phyloP scores from a whole-genome alignment of 2,797 vertebrate genomes.

The Megalops cyprinoides region DNA sequence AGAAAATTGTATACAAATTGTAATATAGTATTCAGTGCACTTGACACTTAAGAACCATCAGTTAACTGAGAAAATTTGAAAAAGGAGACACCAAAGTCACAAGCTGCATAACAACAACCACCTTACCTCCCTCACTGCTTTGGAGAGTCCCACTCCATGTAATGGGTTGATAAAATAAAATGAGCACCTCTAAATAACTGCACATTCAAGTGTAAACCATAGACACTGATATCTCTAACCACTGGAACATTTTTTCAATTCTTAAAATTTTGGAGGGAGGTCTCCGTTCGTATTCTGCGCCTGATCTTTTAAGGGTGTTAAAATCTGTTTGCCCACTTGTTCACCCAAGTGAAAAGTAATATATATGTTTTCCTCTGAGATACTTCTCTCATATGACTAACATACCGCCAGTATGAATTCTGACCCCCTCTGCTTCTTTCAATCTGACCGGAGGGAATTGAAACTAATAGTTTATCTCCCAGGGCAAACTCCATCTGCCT shows the following conservation, averaged over 20 bases:
- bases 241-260: not conserved
- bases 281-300: not conserved
- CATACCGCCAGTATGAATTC: conserved; percentile 1
- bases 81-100: no score
- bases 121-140: no score
- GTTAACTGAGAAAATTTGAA: no score
- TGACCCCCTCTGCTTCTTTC: not conserved
- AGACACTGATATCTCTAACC: not conserved
- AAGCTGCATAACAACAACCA: no score
- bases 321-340: not conserved
- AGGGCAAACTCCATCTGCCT: conserved; percentile 17
- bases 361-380: conserved; percentile 10
- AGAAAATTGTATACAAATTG: no score
- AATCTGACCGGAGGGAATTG: conserved; percentile 8
- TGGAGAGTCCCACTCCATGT: no score
- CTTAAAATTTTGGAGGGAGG: not conserved
- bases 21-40: no score
- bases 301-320: not conserved
- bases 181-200: not conserved
- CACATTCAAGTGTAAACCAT: not conserved
- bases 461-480: conserved; percentile 11
- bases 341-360: not conserved
- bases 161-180: not conserved
- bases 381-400: conserved; percentile 8
- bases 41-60: no score